Evolutionary conservation across 2,113 vertebrate species (phyloP).

Genomic region (Podocnemis expansa): DNA sequence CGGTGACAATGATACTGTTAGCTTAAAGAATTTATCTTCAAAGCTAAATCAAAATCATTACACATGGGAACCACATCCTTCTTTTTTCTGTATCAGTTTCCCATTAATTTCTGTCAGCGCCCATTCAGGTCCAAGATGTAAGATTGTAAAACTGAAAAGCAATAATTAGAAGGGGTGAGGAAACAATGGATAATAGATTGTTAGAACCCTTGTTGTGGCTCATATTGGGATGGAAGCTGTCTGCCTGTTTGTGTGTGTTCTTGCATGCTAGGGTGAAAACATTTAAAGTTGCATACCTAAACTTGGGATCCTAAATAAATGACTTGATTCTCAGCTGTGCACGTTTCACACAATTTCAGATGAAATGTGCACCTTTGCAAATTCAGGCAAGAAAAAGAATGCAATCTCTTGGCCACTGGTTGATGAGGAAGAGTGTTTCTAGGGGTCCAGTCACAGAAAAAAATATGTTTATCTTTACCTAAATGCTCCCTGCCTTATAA

Average conservation of each 20-base stretch:
- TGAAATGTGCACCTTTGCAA: neutral
- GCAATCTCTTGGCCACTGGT: neutral
- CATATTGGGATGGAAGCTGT: fast-evolving
- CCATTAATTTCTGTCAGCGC: fast-evolving
- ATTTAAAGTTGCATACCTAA: neutral
- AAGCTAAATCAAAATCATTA: neutral
- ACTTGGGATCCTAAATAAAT: fast-evolving
- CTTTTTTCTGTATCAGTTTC: neutral
- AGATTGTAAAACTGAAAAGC: fast-evolving
- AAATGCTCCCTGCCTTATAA: neutral
- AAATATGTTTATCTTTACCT: neutral
- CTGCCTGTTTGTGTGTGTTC: fast-evolving
- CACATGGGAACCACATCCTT: neutral
- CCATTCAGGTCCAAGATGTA: fast-evolving
- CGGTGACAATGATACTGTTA: neutral
- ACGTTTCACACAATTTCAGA: neutral
- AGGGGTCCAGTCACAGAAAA: neutral
- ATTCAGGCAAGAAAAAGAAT: neutral
- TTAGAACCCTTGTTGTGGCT: neutral
- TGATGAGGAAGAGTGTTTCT: neutral
- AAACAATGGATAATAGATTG: fast-evolving
- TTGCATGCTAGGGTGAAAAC: neutral
- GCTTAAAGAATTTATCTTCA: neutral
- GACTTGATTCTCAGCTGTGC: neutral
- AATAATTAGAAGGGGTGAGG: neutral